A percentile compares a stretch with the other conserved stretches of the same genome.
phyloP scores from a whole-genome alignment of 2,888 invertebrate species.

The Pyrgus malvae region DNA sequence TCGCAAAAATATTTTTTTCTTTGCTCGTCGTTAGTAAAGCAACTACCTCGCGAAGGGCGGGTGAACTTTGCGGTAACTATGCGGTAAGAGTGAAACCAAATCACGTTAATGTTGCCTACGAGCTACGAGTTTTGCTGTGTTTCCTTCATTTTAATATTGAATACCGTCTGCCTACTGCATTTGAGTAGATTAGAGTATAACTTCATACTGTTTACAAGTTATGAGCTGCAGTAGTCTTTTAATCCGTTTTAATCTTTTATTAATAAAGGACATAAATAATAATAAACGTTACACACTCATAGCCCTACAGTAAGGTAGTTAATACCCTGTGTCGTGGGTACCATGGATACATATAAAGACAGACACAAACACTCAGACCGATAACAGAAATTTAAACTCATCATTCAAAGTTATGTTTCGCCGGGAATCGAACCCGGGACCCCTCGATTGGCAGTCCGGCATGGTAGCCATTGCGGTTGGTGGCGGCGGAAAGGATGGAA shows the following conservation, averaged over 20 bases:
- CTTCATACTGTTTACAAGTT: not conserved
- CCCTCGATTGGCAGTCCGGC: too few species aligned
- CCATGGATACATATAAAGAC: too few species aligned
- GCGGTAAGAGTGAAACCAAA: constrained; percentile 58
- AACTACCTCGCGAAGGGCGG: not conserved
- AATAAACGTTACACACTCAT: too few species aligned
- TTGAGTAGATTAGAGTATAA: constrained; percentile 42
- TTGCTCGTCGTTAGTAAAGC: not conserved
- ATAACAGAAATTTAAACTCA: too few species aligned
- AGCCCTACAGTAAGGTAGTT: too few species aligned
- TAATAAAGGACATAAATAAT: too few species aligned
- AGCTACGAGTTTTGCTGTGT: constrained; percentile 44
- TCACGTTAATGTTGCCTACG: constrained; percentile 52
- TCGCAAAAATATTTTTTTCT: not conserved
- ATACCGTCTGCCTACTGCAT: constrained; percentile 39
- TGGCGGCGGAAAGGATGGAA: too few species aligned
- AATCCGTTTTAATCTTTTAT: not conserved
- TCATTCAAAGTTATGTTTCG: too few species aligned
- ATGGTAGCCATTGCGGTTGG: too few species aligned
- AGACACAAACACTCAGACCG: too few species aligned
- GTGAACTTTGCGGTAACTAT: constrained; percentile 49
- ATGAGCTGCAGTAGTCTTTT: not conserved
- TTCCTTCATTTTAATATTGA: constrained; percentile 59
- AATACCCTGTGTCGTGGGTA: too few species aligned
- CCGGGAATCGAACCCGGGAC: too few species aligned